Evolutionary conservation across 2,888 invertebrate species (phyloP).

Genomic region (Sphinx pinastri): DNA sequence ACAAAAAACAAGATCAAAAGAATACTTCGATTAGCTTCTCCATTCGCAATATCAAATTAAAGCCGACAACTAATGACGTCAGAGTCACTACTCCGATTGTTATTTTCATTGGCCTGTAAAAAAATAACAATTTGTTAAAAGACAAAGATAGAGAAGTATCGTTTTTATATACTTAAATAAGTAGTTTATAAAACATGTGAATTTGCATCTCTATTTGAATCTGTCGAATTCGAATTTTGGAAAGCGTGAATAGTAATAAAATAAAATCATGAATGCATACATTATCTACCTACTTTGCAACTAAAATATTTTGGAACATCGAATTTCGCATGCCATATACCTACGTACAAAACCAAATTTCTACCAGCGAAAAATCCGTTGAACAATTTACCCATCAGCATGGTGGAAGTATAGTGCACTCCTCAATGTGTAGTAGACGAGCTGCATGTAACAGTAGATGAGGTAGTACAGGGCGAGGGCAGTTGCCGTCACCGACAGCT

Average conservation of each 20-base stretch:
- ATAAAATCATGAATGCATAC: too few relatives aligned
- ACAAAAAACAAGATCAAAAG: conserved; percentile 9
- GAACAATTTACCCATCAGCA: conserved; percentile 65
- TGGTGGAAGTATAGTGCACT: conserved; percentile 72
- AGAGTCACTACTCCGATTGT: conserved; percentile 70
- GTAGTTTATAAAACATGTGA: too few relatives aligned
- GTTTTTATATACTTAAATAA: too few relatives aligned
- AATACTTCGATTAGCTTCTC: conserved; percentile 53
- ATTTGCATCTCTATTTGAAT: too few relatives aligned
- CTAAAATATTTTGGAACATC: too few relatives aligned
- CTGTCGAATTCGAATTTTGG: too few relatives aligned
- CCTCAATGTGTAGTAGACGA: conserved; percentile 66
- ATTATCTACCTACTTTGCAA: too few relatives aligned
- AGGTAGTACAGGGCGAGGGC: conserved; percentile 73
- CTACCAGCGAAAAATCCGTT: too few relatives aligned
- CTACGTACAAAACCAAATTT: too few relatives aligned
- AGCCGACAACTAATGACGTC: conserved; percentile 65
- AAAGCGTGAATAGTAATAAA: too few relatives aligned
- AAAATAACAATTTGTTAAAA: not conserved
- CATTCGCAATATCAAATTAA: conserved; percentile 64
- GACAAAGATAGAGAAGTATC: not conserved
- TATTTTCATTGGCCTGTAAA: conserved; percentile 74
- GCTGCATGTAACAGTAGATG: conserved; percentile 76
- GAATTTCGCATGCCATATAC: too few relatives aligned
- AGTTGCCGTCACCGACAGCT: conserved; percentile 67